Evolutionary conservation across 2,113 vertebrate species (phyloP), one percentile per base, ranked within the genome.

Genomic region (Chionis minor): DNA sequence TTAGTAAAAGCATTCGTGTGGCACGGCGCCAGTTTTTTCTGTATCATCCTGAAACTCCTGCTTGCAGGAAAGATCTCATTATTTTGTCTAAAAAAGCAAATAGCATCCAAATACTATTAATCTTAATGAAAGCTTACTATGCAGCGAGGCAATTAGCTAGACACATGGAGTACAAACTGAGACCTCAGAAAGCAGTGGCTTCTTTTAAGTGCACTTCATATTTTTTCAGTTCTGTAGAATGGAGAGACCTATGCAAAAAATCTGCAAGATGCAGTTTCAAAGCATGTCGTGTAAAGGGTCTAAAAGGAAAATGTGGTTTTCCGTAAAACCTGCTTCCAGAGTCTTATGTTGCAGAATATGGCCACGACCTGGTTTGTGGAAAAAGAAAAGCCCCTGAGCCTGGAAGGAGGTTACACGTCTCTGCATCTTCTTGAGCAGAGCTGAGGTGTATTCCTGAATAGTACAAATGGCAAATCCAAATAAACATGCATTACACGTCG

Each of bases 61-160:
- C 95, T 93, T 91, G 58, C 45, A 96, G 92, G 66, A 51, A 40
- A 92, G 90, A 92, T 89, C 95, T 96, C 89, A 61, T 94, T 96
- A 86, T 94, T 95, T 88, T 86, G 74, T 69, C 95, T 91, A 85
- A 97, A 97, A 97, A 97, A 96, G 92, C 91, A 97, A 97, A 97
- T 88, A 93, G 91, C 96, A 90, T 91, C 56, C 84, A 85, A 91
- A 92, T 86, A 66, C 79, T 55, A 71, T 95, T 91, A 81, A 89
- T 84, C 86, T 93, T 73, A 84, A 95, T 67, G 58, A 61, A 85
- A 88, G n/a, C 69, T 58, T 63, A 27, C 44, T 10, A 45, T 86
- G 92, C 55, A 62, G 38, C 2, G 2, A 45, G 83, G 42, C 94
- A 90, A 62, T 84, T 89, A 93, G 75, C 93, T 45, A 8, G 0